Base-by-base conservation (phyloP, 2,113 vertebrate genomes). In the Syngnathus floridae region DNA sequence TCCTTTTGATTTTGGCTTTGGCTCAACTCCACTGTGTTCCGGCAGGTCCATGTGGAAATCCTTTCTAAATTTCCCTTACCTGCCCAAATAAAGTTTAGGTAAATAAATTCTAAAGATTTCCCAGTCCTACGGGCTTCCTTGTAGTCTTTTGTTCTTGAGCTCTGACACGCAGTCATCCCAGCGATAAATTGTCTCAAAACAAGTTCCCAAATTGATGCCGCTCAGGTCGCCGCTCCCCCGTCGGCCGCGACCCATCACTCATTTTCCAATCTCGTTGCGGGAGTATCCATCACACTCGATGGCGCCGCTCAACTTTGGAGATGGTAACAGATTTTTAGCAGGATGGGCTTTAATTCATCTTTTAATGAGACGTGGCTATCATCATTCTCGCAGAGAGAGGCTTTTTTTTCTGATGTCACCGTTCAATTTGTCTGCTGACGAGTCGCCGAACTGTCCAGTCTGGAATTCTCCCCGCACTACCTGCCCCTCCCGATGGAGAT, bases 271-370 rank as follows among this genome's bases (percentile, higher is more conserved):
- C 54, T 56, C 54, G 13, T 56, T 56, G 21, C 54, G 26, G 14
- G 26, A 16, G 13, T 7, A 56, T 56, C 26, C 26, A 16, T 56
- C 54, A 56, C 13, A 31, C 54, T 35, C 13, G 26, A 56, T 56
- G 54, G 54, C 54, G 54, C 54, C 54, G 54, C 13, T 56, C 54
- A 56, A 56, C 54, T 56, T 56, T 56, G 54, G 22, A 56, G 54
- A 56, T 35, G 26, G 54, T 16, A 56, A 55, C 52, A 35, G 54
- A 35, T 31, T 35, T 56, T 35, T 17, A 56, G 54, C 54, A 26
- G 54, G 54, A 56, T 35, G 54, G 26, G 26, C 54, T 56, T 56
- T 56, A 56, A 56, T 56, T 56, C 54, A 56, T 56, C 54, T 14
- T 35, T 35, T 56, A 56, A 56, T 35, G 54, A 56, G 54, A 56